phyloP scores from a whole-genome alignment of 2,888 invertebrate genomes.

The Pachydiplax longipennis region DNA sequence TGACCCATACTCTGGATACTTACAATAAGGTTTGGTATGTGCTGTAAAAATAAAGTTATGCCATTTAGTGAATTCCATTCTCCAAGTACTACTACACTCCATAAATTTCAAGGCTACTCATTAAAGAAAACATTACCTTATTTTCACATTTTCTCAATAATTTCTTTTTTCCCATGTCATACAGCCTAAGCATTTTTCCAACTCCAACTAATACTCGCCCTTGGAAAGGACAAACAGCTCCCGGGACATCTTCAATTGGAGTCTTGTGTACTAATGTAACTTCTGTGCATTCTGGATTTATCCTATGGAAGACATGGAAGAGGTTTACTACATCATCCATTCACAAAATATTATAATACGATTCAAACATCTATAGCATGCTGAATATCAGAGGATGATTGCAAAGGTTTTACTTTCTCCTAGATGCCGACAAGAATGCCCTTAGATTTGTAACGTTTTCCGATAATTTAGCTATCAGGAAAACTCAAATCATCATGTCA shows the following conservation, averaged over 20 bases:
- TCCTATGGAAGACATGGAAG: constrained; percentile 56
- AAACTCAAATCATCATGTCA: too few relatives aligned
- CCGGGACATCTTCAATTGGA: constrained; percentile 88
- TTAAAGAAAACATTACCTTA: constrained; percentile 62
- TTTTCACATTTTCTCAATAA: constrained; percentile 97
- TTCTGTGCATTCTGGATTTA: constrained; percentile 79
- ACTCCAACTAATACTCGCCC: constrained; percentile 92
- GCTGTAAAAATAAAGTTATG: constrained; percentile 63
- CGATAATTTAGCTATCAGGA: too few relatives aligned
- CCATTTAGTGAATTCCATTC: neutral
- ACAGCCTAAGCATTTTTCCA: constrained; percentile 89
- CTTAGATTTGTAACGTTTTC: too few relatives aligned
- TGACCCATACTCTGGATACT: constrained; percentile 94
- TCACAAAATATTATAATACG: neutral
- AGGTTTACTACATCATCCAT: neutral
- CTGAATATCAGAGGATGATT: too few relatives aligned
- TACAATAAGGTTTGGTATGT: constrained; percentile 94
- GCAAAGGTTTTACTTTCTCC: too few relatives aligned
- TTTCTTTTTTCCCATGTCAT: constrained; percentile 97
- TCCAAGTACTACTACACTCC: too few relatives aligned
- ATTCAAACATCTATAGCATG: too few relatives aligned
- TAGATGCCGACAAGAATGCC: too few relatives aligned
- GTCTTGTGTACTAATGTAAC: constrained; percentile 95
- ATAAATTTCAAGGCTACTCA: too few relatives aligned
- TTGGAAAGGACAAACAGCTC: constrained; percentile 88